Base-by-base conservation (phyloP, 1,140 invertebrate genomes). In the silkworm (Bombyx mori) region DNA sequence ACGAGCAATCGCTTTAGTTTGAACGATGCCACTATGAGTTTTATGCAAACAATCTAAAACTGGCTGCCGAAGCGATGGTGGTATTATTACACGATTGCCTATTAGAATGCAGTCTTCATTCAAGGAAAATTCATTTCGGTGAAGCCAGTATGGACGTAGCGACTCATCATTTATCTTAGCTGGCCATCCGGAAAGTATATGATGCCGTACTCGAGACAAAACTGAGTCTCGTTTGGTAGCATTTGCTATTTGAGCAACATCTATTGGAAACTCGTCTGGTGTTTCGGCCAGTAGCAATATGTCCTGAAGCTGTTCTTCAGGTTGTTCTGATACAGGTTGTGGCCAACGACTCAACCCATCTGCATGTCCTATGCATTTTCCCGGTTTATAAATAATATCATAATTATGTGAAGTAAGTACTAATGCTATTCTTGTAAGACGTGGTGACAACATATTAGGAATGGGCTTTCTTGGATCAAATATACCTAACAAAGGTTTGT, bases 1-100 rank as follows among this genome's bases (percentile, higher is more conserved):
- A 56, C 88, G 63, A 6, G 89, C 88, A 3, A 88, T 42, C 44
- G 70, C 61, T 66, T 91, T 91, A 69, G 89, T 90, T 45, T 77
- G 70, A 12, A 75, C 76, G 6, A 89, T 80, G 5, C 89, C 89
- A 42, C 66, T 62, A 60, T 90, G 89, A 44, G 61, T 72, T 42
- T 50, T 48, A 54, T 89, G 88, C 42, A 82, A 58, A 9, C 49
- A 55, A 42, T 57, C 22, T 18, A 69, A 57, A 3, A 56, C 48
- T 8, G 18, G 3, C 9, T 50, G 8, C 6, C 56, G 55, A 2
- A 66, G 43, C 46, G 43, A 7, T 22, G 18, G 7, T 50, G 64
- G 66, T 44, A 73, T 48, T 4, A 73, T 55, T 3, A 73, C 62
- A 0, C 68, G 61, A 10, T 52, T 57, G 22, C 66, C 68, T 9